phyloP scores from a whole-genome alignment of 1,140 invertebrate genomes.

The Aporrectodea caliginosa region DNA sequence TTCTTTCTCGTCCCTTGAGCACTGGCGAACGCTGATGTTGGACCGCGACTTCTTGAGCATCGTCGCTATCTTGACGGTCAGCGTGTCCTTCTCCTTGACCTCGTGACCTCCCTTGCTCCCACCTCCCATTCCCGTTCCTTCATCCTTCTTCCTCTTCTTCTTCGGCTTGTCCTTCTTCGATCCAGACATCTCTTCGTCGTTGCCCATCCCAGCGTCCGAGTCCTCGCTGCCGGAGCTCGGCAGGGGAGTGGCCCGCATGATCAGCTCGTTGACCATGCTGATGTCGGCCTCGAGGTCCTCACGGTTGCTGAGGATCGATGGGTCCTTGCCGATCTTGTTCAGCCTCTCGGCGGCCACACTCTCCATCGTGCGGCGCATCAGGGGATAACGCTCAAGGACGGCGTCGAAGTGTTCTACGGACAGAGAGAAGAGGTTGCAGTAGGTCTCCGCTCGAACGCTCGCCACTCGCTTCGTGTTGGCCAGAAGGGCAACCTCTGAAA shows the following conservation, averaged over 20 bases:
- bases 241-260: constrained; percentile 26
- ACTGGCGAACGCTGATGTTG: constrained; percentile 17
- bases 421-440: constrained; percentile 96
- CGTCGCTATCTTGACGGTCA: constrained; percentile 21
- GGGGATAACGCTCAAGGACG: constrained; percentile 93
- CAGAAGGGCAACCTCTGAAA: constrained; percentile 79
- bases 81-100: constrained; percentile 13
- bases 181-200: background rate
- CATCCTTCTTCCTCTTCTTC: constrained; percentile 20
- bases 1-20: constrained; percentile 17
- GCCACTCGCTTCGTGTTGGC: constrained; percentile 92
- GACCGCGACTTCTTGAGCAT: constrained; percentile 19
- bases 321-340: constrained; percentile 98
- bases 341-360: constrained; percentile 95
- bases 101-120: background rate
- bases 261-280: constrained; percentile 51
- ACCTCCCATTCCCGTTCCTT: background rate
- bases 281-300: constrained; percentile 60
- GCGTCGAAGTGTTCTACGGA: constrained; percentile 96
- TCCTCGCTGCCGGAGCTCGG: constrained; percentile 21
- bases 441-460: constrained; percentile 93
- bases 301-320: constrained; percentile 85
- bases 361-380: constrained; percentile 98
- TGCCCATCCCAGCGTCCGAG: constrained; percentile 11
- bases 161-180: background rate